These are phyloP conservation scores for Galaxias olidus DNA, from an alignment of 2,797 vertebrate species.

Conservation along the genomic window DNA sequence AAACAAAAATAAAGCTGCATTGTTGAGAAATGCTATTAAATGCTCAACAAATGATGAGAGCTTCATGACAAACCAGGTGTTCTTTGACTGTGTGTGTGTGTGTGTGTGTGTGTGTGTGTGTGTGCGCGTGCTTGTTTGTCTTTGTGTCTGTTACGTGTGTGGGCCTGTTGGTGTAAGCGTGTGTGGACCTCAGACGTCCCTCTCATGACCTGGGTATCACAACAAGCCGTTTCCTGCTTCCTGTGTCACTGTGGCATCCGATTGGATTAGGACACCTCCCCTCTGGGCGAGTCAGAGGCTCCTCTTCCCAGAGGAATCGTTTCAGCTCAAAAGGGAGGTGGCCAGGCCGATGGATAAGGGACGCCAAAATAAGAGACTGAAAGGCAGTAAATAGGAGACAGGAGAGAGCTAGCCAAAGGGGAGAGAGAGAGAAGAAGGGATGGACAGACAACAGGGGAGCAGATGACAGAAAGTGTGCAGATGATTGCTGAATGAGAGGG, in stretches of 20 bases:
- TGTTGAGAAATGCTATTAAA: not conserved
- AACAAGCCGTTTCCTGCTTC: too few species aligned
- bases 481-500: too few species aligned
- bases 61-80: not conserved
- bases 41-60: not conserved
- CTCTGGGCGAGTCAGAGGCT: conserved; percentile 47
- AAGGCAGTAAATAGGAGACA: too few species aligned
- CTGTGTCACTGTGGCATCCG: conserved; percentile 34
- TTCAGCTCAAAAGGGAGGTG: conserved; percentile 36
- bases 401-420: too few species aligned
- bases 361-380: too few species aligned
- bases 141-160: not conserved
- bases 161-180: not conserved
- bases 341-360: conserved; percentile 32
- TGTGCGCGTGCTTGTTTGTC: not conserved
- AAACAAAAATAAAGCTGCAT: too few species aligned
- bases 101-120: not conserved
- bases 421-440: too few species aligned
- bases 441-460: too few species aligned
- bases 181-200: not conserved
- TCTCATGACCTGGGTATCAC: too few species aligned
- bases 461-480: too few species aligned
- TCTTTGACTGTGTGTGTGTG: not conserved
- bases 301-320: conserved; percentile 41
- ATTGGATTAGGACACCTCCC: conserved; percentile 62